phyloP scores from a whole-genome alignment of 2,888 invertebrate genomes.

The Heliothis peltigera region DNA sequence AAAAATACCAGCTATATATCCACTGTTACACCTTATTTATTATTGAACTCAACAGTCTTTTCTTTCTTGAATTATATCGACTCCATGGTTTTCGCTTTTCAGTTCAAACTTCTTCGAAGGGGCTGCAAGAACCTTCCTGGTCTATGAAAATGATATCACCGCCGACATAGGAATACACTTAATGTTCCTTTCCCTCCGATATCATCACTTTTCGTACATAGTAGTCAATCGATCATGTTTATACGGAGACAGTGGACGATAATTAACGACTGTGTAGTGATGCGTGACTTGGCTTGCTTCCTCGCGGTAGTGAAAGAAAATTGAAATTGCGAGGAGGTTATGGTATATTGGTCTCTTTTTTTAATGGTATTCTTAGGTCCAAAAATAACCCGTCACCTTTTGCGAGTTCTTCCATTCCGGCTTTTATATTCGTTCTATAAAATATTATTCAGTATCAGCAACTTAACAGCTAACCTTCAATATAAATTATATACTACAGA shows the following conservation, averaged over 20 bases:
- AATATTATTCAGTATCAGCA: neutral
- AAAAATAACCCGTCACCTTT: too few relatives aligned
- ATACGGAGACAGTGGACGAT: slow-evolving; percentile 69
- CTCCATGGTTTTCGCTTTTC: slow-evolving; percentile 61
- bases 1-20: too few relatives aligned
- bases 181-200: slow-evolving; percentile 84
- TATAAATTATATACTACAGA: neutral
- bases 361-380: too few relatives aligned
- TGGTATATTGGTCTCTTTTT: neutral
- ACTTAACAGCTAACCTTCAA: neutral
- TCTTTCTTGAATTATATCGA: neutral
- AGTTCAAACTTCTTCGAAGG: slow-evolving; percentile 74
- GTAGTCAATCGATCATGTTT: slow-evolving; percentile 82
- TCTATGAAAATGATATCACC: slow-evolving; percentile 88
- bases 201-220: slow-evolving; percentile 80
- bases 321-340: slow-evolving; percentile 45
- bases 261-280: slow-evolving; percentile 72
- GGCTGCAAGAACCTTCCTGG: slow-evolving; percentile 79
- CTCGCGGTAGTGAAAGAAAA: slow-evolving; percentile 47
- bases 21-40: too few relatives aligned
- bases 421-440: neutral
- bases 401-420: too few relatives aligned
- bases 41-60: neutral
- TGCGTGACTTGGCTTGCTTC: slow-evolving; percentile 48
- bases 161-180: slow-evolving; percentile 88